Base-by-base conservation (phyloP, 2,888 invertebrate genomes). In the Magallana nippona region DNA sequence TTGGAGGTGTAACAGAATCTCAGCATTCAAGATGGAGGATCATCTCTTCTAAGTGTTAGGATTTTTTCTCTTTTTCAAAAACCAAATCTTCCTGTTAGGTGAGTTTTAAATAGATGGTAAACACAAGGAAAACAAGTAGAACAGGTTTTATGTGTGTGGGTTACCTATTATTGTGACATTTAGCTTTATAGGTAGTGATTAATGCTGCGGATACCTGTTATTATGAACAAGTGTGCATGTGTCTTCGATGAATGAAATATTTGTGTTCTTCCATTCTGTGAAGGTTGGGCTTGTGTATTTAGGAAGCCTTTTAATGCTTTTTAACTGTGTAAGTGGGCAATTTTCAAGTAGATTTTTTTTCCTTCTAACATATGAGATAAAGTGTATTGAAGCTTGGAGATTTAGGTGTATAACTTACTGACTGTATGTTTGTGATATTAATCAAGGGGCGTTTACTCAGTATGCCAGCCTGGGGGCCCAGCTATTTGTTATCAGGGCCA, bases 1-100 rank as follows among this genome's bases (percentile, higher is more conserved):
- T 85, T 89, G 90, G 90, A 84, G 86, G 89, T 90, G 90, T 85
- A 90, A 90, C 87, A 83, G 85, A 86, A 89, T 86, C 86, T 87
- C 80, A 71, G 80, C 83, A 80, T 86, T 82, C 85, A 86, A 86
- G 60, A 86, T 86, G 85, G 85, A 86, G 85, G 81, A 83, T 83
- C 60, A 83, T 32, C n/a, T 17, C 55, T 55, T 55, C 56, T 78
- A 55, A 55, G 56, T 78, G 78, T 78, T 55, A 19, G 78, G 78
- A 78, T 78, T 55, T 55, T 55, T 55, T 19, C 22, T 78, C 19
- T 10, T 62, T 62, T 17, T 5, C 3, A 8, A 44, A 44, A 44
- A 3, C 44, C 19, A 78, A 56, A 55, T 17, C 55, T 71, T 27
- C 22, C 71, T 71, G 5, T 71, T 71, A 71, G 71, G 71, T 71